Percentiles rank a stretch among this genome's conserved stretches.
Conservation (phyloP, 92 coral and sea anemone genomes). For the Scolanthus callimorphus region DNA sequence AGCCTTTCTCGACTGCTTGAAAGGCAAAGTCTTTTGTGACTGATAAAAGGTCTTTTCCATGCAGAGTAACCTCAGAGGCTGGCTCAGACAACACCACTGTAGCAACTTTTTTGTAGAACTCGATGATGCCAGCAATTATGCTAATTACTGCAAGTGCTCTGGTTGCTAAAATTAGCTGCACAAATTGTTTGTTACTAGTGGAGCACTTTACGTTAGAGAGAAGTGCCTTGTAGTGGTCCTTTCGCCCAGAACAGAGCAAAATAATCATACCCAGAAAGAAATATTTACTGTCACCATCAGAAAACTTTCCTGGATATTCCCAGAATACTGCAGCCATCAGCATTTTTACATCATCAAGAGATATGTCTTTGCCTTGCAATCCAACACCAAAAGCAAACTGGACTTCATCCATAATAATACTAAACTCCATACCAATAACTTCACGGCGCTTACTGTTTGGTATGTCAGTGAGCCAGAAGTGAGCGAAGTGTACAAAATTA, state of each 20-base stretch:
- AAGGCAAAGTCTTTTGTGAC: slow-evolving; percentile 69
- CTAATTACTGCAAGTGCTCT: slow-evolving; percentile 85
- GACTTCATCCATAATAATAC: slow-evolving; percentile 74
- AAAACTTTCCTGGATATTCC: slow-evolving; percentile 84
- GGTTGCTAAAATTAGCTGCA: slow-evolving; percentile 70
- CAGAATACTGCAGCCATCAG: slow-evolving; percentile 68
- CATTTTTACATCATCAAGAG: slow-evolving; percentile 36
- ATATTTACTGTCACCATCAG: slow-evolving; percentile 36
- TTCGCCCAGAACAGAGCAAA: slow-evolving; percentile 74
- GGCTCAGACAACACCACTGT: background rate
- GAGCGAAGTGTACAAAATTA: slow-evolving; percentile 77
- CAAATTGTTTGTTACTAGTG: slow-evolving; percentile 68
- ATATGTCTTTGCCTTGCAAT: slow-evolving; percentile 31
- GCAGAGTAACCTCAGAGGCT: slow-evolving; percentile 13
- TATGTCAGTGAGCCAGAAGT: slow-evolving; percentile 83
- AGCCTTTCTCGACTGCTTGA: slow-evolving; percentile 69
- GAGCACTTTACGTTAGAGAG: slow-evolving; percentile 80
- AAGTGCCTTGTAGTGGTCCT: slow-evolving; percentile 64
- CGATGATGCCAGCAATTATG: slow-evolving; percentile 55
- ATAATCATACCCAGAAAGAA: slow-evolving; percentile 60
- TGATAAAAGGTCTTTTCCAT: slow-evolving; percentile 25
- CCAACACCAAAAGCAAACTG: slow-evolving; percentile 84
- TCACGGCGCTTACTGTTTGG: slow-evolving; percentile 58
- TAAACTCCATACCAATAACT: slow-evolving; percentile 63
- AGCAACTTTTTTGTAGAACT: slow-evolving; percentile 53